Evolutionary conservation across 2,113 vertebrate genomes (phyloP), one percentile per base, ranked within the genome.

Genomic region (Brachyistius frenatus): DNA sequence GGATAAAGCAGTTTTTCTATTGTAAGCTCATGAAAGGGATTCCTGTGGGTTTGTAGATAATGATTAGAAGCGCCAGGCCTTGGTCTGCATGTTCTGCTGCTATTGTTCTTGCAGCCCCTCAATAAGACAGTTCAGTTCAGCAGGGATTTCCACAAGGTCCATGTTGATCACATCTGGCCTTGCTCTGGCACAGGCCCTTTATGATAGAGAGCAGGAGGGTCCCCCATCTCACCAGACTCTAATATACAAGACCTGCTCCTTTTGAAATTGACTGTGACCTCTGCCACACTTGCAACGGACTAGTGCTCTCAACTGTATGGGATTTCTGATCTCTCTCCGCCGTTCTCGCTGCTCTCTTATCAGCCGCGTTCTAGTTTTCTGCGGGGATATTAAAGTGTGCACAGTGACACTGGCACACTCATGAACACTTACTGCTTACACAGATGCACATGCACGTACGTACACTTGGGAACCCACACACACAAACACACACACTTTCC

Each of bases 261-360:
- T 91, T 87, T 87, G 86, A 93, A 92, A 93, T 93, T 92, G 91
- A 91, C 87, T 93, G 83, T 93, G 91, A 93, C 91, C 93, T 87
- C 86, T 90, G 89, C 75, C 87, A 92, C 89, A 91, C 87, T 91
- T 90, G 88, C 91, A 91, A 91, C 91, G 91, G 93, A 93, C 91
- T 89, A 84, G 85, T 86, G 91, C 88, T 91, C 89, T 88, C 78
- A 75, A 86, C 85, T 84, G 87, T 91, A 90, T 91, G 78, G 86
- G 83, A 91, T 92, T 89, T 86, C 65, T 89, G 88, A 87, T 88
- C 86, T 87, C 84, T 81, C 75, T 16, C 55, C 9, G 35, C 65
- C 14, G 32, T 66, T 83, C 81, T 63, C 72, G 56, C 83, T 52
- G 82, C 71, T 80, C 77, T 84, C 84, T 89, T 92, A 91, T 91